Base-by-base conservation (phyloP, 2,888 invertebrate genomes). In the Agrilus biguttatus region DNA sequence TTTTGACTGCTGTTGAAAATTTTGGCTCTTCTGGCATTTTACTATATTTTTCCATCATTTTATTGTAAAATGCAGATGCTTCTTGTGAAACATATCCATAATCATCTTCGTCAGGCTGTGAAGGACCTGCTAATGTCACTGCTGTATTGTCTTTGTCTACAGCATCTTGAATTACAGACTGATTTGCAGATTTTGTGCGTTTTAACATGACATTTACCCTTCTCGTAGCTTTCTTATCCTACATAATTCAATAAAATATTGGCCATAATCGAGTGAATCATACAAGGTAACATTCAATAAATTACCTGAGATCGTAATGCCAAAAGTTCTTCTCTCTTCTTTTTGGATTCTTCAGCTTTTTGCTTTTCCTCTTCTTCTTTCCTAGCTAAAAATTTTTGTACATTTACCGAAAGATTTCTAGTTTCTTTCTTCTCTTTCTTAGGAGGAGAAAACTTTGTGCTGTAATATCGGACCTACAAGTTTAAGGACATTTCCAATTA, bases 21-120 rank as follows among this genome's bases (percentile, higher is more conserved):
- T 80, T 78, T 2, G 83, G 80, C 52, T 83, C 82, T 37, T 80
- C 78, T 12, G 83, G 80, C 56, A 79, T 68, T 58, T 75, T 77
- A 53, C 73, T 80, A 53, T 86, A 87, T 60, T 88, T 88, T 51
- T 82, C 81, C 75, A 90, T 84, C 71, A 90, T 78, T 63, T 88
- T 86, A 51, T 80, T 77, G 61, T 89, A 89, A 53, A 82, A 74
- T 23, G 81, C 83, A 36, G 84, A 78, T 2, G 88, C 83, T 61
- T 83, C 83, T 54, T 81, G 82, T 0, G 90, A 90, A 34, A 84
- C 86, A 59, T 88, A 90, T 0, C 90, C 91, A 59, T 90, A 91
- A 59, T 91, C 90, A 67, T 91, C 91, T 59, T 88, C 87, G 55
- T 90, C 90, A 0, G 87, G 84, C 56, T 88, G 87, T 2, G 80